Evolutionary conservation across 1,140 invertebrate genomes (phyloP), one percentile per base, ranked within the genome.

Genomic region (Scaptomyza pallida): DNA sequence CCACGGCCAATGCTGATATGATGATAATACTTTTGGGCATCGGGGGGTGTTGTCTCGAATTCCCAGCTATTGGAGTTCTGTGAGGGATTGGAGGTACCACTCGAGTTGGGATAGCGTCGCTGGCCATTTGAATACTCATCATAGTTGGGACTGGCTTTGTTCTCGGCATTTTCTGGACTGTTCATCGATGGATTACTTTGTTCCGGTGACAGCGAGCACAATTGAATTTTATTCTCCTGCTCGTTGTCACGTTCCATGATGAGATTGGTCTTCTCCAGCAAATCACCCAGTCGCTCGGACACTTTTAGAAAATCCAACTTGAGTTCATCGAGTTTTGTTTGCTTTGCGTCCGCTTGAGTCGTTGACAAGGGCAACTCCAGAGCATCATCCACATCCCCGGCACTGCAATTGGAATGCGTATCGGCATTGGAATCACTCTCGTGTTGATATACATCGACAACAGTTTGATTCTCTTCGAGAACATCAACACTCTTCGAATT

Each of bases 171-270:
- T 13, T 57, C 68, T 0, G 73, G 74, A 23, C 64, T 76, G 15
- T 83, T 54, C 2, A 64, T 81, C 4, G 72, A 81, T 21, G 70
- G 54, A 55, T 55, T 40, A 19, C 56, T 68, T 41, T 72, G 63
- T 3, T 67, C 55, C 12, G 81, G 81, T 1, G 70, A 88, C n/a
- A 81, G 37, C 4, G 78, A 72, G 15, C 69, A 56, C 0, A 78
- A 30, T 23, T 75, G 82, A 6, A 52, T 44, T n/a, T 82, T 86
- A 9, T 30, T 71, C 30, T 88, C 78, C 9, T 86, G 78, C 8
- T 73, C 78, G 8, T 85, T 89, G 5, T 89, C 82, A 30, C 80
- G 69, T 60, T 90, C 79, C 73, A 91, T 83, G n/a, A 90, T 90
- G 17, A 89, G 55, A 13, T 78, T 90, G 2, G 90, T 91, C 50